Evolutionary conservation across 2,797 vertebrate genomes (phyloP).

Genomic region (Emys orbicularis): DNA sequence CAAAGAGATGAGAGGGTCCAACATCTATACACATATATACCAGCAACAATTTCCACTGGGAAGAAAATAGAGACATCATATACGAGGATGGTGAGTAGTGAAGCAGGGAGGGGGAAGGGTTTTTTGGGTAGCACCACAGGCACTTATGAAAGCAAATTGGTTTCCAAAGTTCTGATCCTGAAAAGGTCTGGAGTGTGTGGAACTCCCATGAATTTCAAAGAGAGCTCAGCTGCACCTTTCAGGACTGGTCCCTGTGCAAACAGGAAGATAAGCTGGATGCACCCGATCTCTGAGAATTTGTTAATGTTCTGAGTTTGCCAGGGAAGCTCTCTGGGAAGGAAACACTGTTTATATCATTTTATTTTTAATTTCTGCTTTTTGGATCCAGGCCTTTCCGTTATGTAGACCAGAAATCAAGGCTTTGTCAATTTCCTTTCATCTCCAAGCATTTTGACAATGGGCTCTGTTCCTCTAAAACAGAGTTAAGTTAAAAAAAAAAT

Average conservation of each 20-base stretch:
- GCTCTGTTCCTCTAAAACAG: neutral
- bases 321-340: conserved; percentile 58
- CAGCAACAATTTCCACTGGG: accelerated
- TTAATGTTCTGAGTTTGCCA: neutral
- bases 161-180: neutral
- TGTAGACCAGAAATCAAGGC: neutral
- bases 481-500: neutral
- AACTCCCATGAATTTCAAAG: neutral
- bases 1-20: accelerated
- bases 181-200: neutral
- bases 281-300: neutral
- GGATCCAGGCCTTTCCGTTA: neutral
- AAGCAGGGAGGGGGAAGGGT: accelerated
- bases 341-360: conserved; percentile 44
- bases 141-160: neutral
- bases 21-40: neutral
- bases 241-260: accelerated
- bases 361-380: conserved; percentile 43
- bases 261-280: conserved; percentile 9
- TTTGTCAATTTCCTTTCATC: conserved; percentile 49
- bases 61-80: accelerated
- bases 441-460: neutral
- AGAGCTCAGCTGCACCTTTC: accelerated
- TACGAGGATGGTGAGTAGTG: neutral
- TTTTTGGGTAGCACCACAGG: neutral